Evolutionary conservation across 2,888 invertebrate species (phyloP).

Genomic region (Slavum lentiscoides): DNA sequence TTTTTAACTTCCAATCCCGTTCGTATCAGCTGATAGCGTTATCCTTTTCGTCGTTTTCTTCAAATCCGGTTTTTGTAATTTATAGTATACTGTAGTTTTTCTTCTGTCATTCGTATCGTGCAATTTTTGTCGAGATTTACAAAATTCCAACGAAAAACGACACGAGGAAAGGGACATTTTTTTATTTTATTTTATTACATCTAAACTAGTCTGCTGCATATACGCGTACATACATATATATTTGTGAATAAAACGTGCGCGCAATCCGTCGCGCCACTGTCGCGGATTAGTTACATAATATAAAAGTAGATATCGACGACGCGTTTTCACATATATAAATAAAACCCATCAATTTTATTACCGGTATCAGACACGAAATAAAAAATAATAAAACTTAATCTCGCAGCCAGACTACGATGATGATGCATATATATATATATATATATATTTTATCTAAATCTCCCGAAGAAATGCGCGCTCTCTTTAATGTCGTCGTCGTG

Average conservation of each 20-base stretch:
- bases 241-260: too few relatives aligned
- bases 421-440: not conserved
- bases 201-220: not conserved
- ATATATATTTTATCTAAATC: conserved; percentile 7
- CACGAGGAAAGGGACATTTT: too few relatives aligned
- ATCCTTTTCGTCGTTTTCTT: too few relatives aligned
- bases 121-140: too few relatives aligned
- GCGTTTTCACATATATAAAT: not conserved
- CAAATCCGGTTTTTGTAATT: too few relatives aligned
- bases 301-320: not conserved
- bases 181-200: too few relatives aligned
- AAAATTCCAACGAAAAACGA: too few relatives aligned
- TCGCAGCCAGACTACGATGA: conserved; percentile 21
- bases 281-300: not conserved
- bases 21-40: too few relatives aligned
- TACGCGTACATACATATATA: not conserved
- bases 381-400: conserved; percentile 18
- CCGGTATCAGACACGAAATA: conserved; percentile 10
- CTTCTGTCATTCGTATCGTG: too few relatives aligned
- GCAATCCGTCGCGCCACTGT: too few relatives aligned
- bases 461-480: conserved; percentile 1
- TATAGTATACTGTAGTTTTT: too few relatives aligned
- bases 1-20: too few relatives aligned
- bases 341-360: conserved; percentile 19
- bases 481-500: not conserved